phyloP scores from a whole-genome alignment of 2,113 vertebrate species.

The Crotalus helleri region DNA sequence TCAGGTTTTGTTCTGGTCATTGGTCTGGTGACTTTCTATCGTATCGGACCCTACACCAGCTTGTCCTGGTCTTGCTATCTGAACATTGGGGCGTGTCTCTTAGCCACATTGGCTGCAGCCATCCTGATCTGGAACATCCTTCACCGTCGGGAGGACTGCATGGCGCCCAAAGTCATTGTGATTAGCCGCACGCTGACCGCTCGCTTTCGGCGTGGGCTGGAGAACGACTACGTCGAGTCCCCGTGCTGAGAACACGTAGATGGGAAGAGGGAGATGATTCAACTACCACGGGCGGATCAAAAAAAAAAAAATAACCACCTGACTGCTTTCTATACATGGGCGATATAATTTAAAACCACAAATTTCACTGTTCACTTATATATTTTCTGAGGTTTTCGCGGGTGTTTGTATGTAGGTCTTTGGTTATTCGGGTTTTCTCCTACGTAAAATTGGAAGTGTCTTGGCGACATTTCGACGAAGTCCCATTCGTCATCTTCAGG shows the following conservation, averaged over 20 bases:
- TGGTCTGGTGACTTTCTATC: slow-evolving; percentile 94
- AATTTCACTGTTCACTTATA: slow-evolving; percentile 25
- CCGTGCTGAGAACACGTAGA: slow-evolving; percentile 78
- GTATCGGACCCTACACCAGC: slow-evolving; percentile 88
- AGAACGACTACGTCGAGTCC: slow-evolving; percentile 96
- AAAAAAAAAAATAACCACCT: not conserved
- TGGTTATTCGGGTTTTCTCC: too few species aligned
- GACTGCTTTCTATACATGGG: slow-evolving; percentile 30
- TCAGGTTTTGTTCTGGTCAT: slow-evolving; percentile 96
- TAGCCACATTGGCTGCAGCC: slow-evolving; percentile 90
- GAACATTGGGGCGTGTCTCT: slow-evolving; percentile 89
- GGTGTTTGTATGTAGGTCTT: too few species aligned
- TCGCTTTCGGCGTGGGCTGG: slow-evolving; percentile 81
- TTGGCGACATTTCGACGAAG: too few species aligned
- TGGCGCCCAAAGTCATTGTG: slow-evolving; percentile 85
- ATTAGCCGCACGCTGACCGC: slow-evolving; percentile 86
- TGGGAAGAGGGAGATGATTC: not conserved
- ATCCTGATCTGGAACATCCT: slow-evolving; percentile 98
- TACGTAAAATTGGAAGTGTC: too few species aligned
- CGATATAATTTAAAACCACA: slow-evolving; percentile 46
- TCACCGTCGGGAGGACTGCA: slow-evolving; percentile 93
- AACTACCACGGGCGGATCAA: not conserved
- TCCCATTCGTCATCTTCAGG: too few species aligned
- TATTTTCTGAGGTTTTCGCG: too few species aligned
- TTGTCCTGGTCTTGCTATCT: slow-evolving; percentile 97